These are phyloP conservation scores for Apeltes quadracus DNA, from an alignment of 2,113 vertebrate species.

Conservation along the genomic window DNA sequence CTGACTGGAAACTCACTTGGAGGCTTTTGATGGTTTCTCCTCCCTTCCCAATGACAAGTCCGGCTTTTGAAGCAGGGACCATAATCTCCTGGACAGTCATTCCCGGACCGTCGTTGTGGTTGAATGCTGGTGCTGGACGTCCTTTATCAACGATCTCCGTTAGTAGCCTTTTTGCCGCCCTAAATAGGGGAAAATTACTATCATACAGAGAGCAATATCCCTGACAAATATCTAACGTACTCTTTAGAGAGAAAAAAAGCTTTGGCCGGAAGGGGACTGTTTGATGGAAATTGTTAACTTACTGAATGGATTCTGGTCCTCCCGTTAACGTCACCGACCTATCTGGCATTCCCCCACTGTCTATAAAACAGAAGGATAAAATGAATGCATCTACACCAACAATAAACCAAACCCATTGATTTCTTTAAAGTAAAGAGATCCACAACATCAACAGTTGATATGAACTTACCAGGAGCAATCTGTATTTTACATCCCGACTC, in stretches of 20 bases:
- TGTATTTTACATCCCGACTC: conserved; percentile 99
- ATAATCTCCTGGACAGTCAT: conserved; percentile 98
- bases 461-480: conserved; percentile 91
- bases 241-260: background rate
- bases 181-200: conserved; percentile 39
- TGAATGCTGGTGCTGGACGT: conserved; percentile 93
- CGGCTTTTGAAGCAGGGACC: conserved; percentile 96
- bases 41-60: conserved; percentile 97
- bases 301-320: conserved; percentile 92
- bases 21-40: conserved; percentile 98
- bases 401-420: background rate
- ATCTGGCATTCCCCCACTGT: conserved; percentile 96
- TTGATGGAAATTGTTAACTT: conserved; percentile 69
- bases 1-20: conserved; percentile 80
- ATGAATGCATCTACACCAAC: background rate
- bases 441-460: background rate
- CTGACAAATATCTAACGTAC: too few relatives aligned
- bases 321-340: conserved; percentile 96
- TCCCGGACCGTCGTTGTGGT: conserved; percentile 93
- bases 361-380: conserved; percentile 69
- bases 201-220: background rate
- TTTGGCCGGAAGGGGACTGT: background rate
- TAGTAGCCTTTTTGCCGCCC: conserved; percentile 91
- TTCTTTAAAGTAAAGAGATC: background rate
- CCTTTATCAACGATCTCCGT: conserved; percentile 98